A percentile compares a stretch with the other conserved stretches of the same genome.
Evolutionary conservation across 1,140 invertebrate species (phyloP).

Genomic region (Zaprionus vittiger): DNA sequence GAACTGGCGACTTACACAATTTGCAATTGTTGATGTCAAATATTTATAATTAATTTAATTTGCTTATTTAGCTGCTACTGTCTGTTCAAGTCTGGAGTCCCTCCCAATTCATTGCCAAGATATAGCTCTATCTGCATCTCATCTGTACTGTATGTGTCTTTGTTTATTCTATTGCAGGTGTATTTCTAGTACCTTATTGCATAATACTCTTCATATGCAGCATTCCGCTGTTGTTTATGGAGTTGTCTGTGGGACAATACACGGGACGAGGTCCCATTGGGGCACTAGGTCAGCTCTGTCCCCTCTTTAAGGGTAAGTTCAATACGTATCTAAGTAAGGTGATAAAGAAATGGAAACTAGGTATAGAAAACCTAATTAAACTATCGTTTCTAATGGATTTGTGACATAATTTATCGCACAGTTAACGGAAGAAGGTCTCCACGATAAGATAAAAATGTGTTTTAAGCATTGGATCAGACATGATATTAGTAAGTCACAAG

Average conservation of each 20-base stretch:
- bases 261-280: slow-evolving; percentile 92
- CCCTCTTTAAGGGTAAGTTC: slow-evolving; percentile 92
- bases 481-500: slow-evolving; percentile 5
- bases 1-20: slow-evolving; percentile 45
- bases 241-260: slow-evolving; percentile 92
- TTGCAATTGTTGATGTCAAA: slow-evolving; percentile 71
- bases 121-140: slow-evolving; percentile 10
- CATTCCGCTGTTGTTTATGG: slow-evolving; percentile 93
- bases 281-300: slow-evolving; percentile 92
- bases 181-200: slow-evolving; percentile 93
- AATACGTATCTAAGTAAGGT: not conserved
- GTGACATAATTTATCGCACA: not conserved
- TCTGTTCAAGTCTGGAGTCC: slow-evolving; percentile 13
- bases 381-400: not conserved
- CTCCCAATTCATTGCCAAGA: slow-evolving; percentile 1
- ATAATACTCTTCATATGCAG: slow-evolving; percentile 92
- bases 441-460: slow-evolving; percentile 11
- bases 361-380: slow-evolving; percentile 6
- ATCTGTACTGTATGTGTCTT: slow-evolving; percentile 29
- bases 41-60: slow-evolving; percentile 81
- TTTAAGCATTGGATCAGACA: not conserved
- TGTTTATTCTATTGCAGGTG: slow-evolving; percentile 86
- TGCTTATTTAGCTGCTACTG: slow-evolving; percentile 70
- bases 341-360: slow-evolving; percentile 4
- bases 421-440: not conserved